A percentile compares a stretch with the other conserved stretches of the same genome.
Evolutionary conservation across 2,113 vertebrate genomes (phyloP).

Genomic region (Siniperca knerii): DNA sequence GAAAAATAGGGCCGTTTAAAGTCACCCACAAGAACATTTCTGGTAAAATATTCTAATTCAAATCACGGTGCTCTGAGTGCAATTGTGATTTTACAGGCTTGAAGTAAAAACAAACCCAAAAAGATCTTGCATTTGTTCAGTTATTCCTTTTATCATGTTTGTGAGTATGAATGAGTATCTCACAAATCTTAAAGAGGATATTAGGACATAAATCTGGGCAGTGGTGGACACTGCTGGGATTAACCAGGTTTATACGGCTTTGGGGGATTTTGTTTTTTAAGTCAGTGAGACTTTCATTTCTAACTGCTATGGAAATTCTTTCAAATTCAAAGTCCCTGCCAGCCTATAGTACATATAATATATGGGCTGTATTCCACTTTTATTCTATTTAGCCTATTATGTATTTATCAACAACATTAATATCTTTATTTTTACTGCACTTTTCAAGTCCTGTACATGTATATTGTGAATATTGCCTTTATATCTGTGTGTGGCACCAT

Average conservation of each 20-base stretch:
- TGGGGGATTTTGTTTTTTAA: too few species aligned
- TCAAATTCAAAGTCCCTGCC: not conserved
- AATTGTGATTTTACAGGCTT: slow-evolving; percentile 15
- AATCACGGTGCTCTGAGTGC: not conserved
- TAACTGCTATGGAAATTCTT: not conserved
- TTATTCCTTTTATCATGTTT: not conserved
- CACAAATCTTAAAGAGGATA: not conserved
- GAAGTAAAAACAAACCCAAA: not conserved
- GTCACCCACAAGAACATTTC: slow-evolving; percentile 22
- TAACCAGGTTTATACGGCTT: too few species aligned
- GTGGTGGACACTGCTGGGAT: too few species aligned
- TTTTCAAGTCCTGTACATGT: not conserved
- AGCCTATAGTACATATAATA: not conserved
- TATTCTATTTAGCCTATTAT: not conserved
- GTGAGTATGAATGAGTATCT: not conserved
- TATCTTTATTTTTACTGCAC: too few species aligned
- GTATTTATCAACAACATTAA: not conserved
- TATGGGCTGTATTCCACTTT: not conserved
- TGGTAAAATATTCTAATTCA: slow-evolving; percentile 35
- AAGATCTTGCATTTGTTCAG: not conserved
- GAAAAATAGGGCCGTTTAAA: slow-evolving; percentile 39
- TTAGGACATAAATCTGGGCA: not conserved
- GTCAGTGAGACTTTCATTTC: too few species aligned
- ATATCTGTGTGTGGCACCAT: not conserved
- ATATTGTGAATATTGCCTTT: not conserved